Evolutionary conservation across 1,140 invertebrate genomes (phyloP), one percentile per base, ranked within the genome.

Genomic region (Palaemon carinicauda): DNA sequence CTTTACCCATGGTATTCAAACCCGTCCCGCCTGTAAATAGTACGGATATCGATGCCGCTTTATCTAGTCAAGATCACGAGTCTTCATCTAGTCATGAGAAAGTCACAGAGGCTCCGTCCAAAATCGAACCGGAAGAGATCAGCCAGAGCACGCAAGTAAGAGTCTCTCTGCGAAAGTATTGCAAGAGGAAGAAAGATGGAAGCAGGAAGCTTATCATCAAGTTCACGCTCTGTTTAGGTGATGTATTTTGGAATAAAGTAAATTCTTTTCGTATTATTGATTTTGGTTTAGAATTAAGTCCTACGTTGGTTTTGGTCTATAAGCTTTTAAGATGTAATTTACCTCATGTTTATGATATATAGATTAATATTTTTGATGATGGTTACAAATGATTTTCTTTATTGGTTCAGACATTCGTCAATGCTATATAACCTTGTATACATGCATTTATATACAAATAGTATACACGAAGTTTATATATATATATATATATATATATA

Each of bases 141-240:
- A 86, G 33, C 1, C 33, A 80, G 12, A 86, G 65, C 65, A 86
- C 77, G 19, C 84, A 86, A 50, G 84, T 86, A 5, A 15, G 84
- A 27, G 84, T 86, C 9, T 86, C 84, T 2, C 27, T 86, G 1
- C 73, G 56, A 69, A 86, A 86, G 78, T 86, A 31, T 53, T 80
- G 84, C 65, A 86, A 29, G 21, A 69, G 77, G 24, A 56, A 69
- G 15, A 86, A 41, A 51, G 60, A 86, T 24, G 84, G 84, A 9
- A 75, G 77, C 51, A 80, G 33, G 65, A 86, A 86, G n/a, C 21
- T 86, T 41, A 41, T 86, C 29, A 86, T 86, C 27, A 80, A 52
- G 65, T 79, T 86, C 41, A 86, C 84, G 15, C 84, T 86, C 2
- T 86, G 84, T 80, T 78, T 86, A 86, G 84, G 84, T 86, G 41